phyloP scores from a whole-genome alignment of 2,888 invertebrate species.

The Thymelicus sylvestris region DNA sequence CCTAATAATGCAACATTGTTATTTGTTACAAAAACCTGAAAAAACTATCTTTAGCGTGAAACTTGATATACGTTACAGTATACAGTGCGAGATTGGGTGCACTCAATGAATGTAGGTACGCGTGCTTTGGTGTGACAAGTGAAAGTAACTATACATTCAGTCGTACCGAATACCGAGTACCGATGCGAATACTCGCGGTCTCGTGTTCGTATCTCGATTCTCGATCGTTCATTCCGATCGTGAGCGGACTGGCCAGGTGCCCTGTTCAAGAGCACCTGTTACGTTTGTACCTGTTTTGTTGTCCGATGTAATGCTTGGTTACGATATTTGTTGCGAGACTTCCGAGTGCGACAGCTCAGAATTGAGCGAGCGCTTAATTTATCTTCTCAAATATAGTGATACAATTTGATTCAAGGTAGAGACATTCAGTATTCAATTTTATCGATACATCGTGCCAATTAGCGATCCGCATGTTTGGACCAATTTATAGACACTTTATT shows the following conservation, averaged over 20 bases:
- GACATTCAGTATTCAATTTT: neutral
- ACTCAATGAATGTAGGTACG: slow-evolving; percentile 5
- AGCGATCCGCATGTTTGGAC: neutral
- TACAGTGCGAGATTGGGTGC: too few species aligned
- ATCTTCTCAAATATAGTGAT: neutral
- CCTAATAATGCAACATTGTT: too few species aligned
- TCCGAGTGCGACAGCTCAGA: neutral
- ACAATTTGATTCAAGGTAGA: neutral
- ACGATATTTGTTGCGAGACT: slow-evolving; percentile 9
- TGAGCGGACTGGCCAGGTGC: slow-evolving; percentile 31
- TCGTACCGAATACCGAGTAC: slow-evolving; percentile 14
- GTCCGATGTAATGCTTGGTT: neutral
- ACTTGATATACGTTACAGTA: too few species aligned
- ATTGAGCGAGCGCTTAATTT: neutral
- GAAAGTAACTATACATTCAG: slow-evolving; percentile 32
- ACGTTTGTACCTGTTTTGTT: slow-evolving; percentile 30
- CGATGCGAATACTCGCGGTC: slow-evolving; percentile 13
- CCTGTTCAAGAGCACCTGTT: slow-evolving; percentile 29
- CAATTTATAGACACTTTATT: neutral
- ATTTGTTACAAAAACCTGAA: too few species aligned
- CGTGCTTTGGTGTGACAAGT: slow-evolving; percentile 28
- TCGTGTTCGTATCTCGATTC: slow-evolving; percentile 20
- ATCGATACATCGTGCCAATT: neutral
- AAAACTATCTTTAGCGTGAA: too few species aligned
- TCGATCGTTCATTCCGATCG: slow-evolving; percentile 28